A percentile compares a stretch with the other conserved stretches of the same genome.
Evolutionary conservation across 2,888 invertebrate genomes (phyloP).

Genomic region (Cryptops parisi): DNA sequence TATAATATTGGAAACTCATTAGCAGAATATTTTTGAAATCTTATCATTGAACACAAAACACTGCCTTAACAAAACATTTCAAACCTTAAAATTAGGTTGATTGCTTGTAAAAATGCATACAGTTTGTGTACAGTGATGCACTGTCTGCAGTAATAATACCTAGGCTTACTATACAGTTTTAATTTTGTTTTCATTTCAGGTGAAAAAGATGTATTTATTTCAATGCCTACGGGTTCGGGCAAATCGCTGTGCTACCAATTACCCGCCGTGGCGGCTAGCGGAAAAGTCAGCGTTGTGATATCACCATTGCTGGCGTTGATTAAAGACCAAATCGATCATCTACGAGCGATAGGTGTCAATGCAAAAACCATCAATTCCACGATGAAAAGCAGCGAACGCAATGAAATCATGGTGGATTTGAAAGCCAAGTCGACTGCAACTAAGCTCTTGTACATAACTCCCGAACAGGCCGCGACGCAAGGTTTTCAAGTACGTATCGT

Average conservation of each 20-base stretch:
- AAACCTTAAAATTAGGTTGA: too few relatives aligned
- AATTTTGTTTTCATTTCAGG: slow-evolving; percentile 26
- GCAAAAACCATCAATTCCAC: slow-evolving; percentile 90
- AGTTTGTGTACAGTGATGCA: neutral
- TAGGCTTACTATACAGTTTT: slow-evolving; percentile 1
- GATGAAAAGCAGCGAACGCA: slow-evolving; percentile 58
- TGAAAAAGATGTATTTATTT: slow-evolving; percentile 77
- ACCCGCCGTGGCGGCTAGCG: slow-evolving; percentile 68
- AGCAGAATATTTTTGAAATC: too few relatives aligned
- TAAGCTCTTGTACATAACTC: slow-evolving; percentile 84
- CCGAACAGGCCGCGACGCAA: slow-evolving; percentile 80
- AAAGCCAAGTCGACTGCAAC: slow-evolving; percentile 55
- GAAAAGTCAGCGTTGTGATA: slow-evolving; percentile 79
- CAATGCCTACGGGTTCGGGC: slow-evolving; percentile 97
- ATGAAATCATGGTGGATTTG: slow-evolving; percentile 61
- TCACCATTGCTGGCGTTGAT: slow-evolving; percentile 93
- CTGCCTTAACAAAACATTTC: neutral
- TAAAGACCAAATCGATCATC: slow-evolving; percentile 81
- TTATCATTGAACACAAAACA: too few relatives aligned
- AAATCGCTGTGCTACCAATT: slow-evolving; percentile 96
- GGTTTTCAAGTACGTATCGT: slow-evolving; percentile 52
- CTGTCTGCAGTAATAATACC: neutral
- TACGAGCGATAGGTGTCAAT: slow-evolving; percentile 56
- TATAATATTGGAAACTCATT: too few relatives aligned
- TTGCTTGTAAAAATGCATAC: too few relatives aligned